Base-by-base conservation (phyloP, 2,797 vertebrate genomes). In the Euthynnus affinis region DNA sequence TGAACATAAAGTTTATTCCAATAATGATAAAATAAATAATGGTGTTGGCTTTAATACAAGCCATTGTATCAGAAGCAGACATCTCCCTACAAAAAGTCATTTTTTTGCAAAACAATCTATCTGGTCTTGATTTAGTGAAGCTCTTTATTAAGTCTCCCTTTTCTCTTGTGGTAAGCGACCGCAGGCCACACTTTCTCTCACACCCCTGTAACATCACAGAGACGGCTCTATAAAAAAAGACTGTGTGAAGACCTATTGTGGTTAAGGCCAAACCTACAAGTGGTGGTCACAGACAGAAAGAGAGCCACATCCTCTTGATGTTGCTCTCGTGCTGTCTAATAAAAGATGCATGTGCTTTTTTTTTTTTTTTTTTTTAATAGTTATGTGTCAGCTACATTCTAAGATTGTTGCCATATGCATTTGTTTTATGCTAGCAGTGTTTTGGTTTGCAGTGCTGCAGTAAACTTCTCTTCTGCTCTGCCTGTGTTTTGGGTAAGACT, bases 81-180 rank as follows among this genome's bases (percentile, higher is more conserved):
- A 49, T 83, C 48, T 59, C 71, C n/a, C 20, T 23, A 18, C 2
- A 58, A 76, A 83, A 59, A 82, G 59, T 58, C 64, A 58, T 34
- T 68, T 34, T 32, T 44, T n/a, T n/a, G n/a, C 56, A 51, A 86
- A 67, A 71, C 34, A 23, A 17, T 12, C 58, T 77, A 40, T 89
- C 73, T 88, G 82, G 14, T 63, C 42, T 80, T 83, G 10, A 75
- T 88, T 83, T 80, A 62, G 62, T 18, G 53, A 84, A 46, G 69
- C 70, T 84, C 70, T 82, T 71, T 59, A 82, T 88, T 84, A 40
- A 74, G 77, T 52, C 67, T 82, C 59, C 48, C 52, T 79, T 76
- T 69, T 81, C 48, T 83, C 44, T 83, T 90, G 87, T 93, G 92
- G 90, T 34, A 48, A 42, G 53, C 53, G 53, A 80, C 89, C 87